Percentiles rank a stretch among this genome's conserved stretches.
These are phyloP conservation scores for Orientallactaga bullata DNA, from an alignment of 2,113 vertebrate genomes.

Conservation along the genomic window DNA sequence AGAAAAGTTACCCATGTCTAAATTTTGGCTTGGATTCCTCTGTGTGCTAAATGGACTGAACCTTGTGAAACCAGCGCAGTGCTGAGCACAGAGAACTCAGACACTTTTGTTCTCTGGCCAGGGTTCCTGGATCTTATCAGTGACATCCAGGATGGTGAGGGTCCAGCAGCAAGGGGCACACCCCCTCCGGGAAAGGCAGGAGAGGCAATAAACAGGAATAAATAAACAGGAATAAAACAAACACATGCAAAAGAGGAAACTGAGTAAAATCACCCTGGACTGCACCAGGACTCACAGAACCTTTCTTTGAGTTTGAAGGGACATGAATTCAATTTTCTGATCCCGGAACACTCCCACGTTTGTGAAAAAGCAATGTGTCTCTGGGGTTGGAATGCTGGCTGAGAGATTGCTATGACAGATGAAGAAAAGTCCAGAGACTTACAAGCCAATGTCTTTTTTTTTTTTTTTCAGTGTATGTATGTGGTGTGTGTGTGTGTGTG, in stretches of 20 bases:
- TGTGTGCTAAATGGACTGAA: constrained; percentile 53
- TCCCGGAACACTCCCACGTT: not conserved
- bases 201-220: not conserved
- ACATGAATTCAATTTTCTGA: not conserved
- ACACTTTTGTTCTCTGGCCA: not conserved
- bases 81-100: constrained; percentile 14
- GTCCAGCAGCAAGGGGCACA: not conserved
- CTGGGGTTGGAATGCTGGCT: not conserved
- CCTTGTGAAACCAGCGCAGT: constrained; percentile 45
- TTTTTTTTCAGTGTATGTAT: not conserved
- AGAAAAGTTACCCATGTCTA: constrained; percentile 69
- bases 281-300: not conserved
- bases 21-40: constrained; percentile 67
- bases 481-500: not conserved
- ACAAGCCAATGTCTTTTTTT: not conserved
- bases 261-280: not conserved
- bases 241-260: not conserved
- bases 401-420: not conserved
- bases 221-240: not conserved
- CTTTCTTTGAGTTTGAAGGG: not conserved
- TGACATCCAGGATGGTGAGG: not conserved
- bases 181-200: not conserved
- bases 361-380: not conserved
- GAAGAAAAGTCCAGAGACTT: not conserved
- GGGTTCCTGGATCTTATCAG: not conserved